Evolutionary conservation across 2,888 invertebrate species (phyloP), one percentile per base, ranked within the genome.

Genomic region (Scaptomyza reducta): DNA sequence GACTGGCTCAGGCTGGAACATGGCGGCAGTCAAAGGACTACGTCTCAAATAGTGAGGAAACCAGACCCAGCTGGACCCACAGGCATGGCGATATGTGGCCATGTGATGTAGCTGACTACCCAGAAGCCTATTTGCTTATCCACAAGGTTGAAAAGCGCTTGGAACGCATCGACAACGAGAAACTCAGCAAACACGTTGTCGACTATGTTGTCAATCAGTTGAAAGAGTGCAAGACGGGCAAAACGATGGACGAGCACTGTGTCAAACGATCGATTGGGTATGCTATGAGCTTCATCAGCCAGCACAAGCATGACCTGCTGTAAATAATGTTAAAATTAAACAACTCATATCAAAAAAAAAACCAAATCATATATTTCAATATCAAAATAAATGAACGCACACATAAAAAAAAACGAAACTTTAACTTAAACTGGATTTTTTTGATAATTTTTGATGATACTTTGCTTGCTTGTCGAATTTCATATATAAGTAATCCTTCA

Each of bases 81-180:
- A 56, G 59, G 0, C 70, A 78, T 61, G 50, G 77, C 1, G 35
- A 33, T 0, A 6, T 59, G 5, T 84, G 84, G 84, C 83, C 87
- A 11, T 63, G 66, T 9, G 83, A 88, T 47, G 72, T 88, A 41
- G 73, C 75, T 3, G 68, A 76, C 6, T 67, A 66, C 14, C 73
- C 73, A 1, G 69, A 72, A 35, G 75, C 84, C n/a, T 67, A 72
- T 51, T 14, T 67, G 22, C 75, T 86, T 2, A 68, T 88, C 5
- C 74, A 70, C 56, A 84, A 88, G 60, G 86, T 84, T 1, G 87
- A 88, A 27, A 66, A 70, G 27, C 88, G 88, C 1, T n/a, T 84
- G 60, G 49, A 72, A 1, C 55, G 51, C 33, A 46, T 79, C 2
- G 22, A 63, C 10, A 41, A 62, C 40, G 50, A 66, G 4, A 25